Conservation (phyloP, 2,888 invertebrate genomes). For the Pedicia rivosa region DNA sequence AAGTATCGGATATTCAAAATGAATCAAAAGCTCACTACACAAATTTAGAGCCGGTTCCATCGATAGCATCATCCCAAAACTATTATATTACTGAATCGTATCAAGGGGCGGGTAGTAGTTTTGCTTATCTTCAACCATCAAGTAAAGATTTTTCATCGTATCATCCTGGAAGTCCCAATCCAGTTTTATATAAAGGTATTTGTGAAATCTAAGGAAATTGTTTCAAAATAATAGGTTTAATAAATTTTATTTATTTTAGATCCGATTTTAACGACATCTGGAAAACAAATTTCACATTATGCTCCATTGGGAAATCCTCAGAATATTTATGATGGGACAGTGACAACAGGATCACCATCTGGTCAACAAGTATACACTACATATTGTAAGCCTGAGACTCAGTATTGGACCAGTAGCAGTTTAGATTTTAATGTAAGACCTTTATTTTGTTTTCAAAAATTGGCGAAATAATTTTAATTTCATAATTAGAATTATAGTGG, state of each 20-base stretch:
- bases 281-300: slow-evolving; percentile 20
- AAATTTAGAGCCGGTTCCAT: slow-evolving; percentile 10
- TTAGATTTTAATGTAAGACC: slow-evolving; percentile 6
- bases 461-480: no score
- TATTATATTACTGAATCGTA: slow-evolving; percentile 11
- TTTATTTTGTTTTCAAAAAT: slow-evolving; percentile 5
- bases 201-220: neutral
- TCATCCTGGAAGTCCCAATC: slow-evolving; percentile 10
- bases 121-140: slow-evolving; percentile 8
- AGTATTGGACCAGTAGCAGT: slow-evolving; percentile 8
- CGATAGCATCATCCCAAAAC: slow-evolving; percentile 7
- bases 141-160: slow-evolving; percentile 7
- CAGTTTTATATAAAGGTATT: slow-evolving; percentile 11
- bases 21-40: slow-evolving; percentile 11
- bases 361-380: slow-evolving; percentile 7
- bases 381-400: slow-evolving; percentile 8
- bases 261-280: slow-evolving; percentile 22
- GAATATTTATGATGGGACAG: slow-evolving; percentile 19
- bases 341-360: slow-evolving; percentile 17
- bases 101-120: slow-evolving; percentile 8
- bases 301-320: slow-evolving; percentile 8
- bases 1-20: slow-evolving; percentile 5
- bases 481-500: neutral
- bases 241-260: slow-evolving; percentile 13
- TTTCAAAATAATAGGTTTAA: no score